phyloP scores from a whole-genome alignment of 2,888 invertebrate species.

The Campoletis raptor region DNA sequence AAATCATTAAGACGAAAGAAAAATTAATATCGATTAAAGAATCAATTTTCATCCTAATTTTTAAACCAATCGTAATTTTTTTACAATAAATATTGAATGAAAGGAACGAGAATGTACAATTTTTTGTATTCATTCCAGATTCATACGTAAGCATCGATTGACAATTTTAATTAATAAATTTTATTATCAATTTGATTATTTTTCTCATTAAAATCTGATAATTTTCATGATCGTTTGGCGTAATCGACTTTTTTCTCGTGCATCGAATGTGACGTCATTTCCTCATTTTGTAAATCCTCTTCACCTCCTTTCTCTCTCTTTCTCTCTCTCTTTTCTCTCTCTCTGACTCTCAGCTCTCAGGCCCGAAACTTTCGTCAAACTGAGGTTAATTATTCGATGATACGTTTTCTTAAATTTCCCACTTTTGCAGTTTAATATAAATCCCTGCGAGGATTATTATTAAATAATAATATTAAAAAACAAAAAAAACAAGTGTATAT shows the following conservation, averaged over 20 bases:
- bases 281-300: neutral
- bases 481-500: conserved; percentile 28
- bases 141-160: conserved; percentile 29
- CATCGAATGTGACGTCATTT: conserved; percentile 11
- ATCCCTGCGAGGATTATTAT: conserved; percentile 30
- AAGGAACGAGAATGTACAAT: neutral
- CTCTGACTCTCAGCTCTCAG: conserved; percentile 11
- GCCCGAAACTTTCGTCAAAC: conserved; percentile 24
- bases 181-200: conserved; percentile 36
- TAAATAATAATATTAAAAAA: conserved; percentile 23
- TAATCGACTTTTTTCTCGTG: conserved; percentile 23
- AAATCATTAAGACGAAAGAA: neutral
- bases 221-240: conserved; percentile 13
- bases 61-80: neutral
- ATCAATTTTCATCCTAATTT: neutral
- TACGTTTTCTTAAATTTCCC: conserved; percentile 30
- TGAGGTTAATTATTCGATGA: conserved; percentile 17
- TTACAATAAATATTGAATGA: conserved; percentile 14
- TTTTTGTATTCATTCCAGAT: conserved; percentile 21
- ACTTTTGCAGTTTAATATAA: conserved; percentile 38
- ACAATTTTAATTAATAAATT: neutral
- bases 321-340: conserved; percentile 37
- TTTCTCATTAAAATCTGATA: conserved; percentile 25
- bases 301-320: conserved; percentile 8
- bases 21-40: neutral